These are phyloP conservation scores for Urocyon cinereoargenteus DNA, from an alignment of 2,797 vertebrate species.

Conservation along the genomic window DNA sequence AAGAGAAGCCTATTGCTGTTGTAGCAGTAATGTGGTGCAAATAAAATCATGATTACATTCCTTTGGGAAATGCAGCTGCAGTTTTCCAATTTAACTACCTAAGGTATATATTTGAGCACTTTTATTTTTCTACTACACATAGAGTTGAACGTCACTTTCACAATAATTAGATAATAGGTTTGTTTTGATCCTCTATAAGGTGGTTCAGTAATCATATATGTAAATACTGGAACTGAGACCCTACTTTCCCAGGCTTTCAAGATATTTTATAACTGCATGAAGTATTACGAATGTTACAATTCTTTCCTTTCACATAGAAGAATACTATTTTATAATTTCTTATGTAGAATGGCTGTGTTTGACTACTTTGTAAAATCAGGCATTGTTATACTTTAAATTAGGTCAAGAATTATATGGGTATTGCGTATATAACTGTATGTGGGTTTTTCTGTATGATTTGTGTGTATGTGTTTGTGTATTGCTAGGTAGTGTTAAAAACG, in stretches of 20 bases:
- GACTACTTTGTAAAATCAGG: neutral
- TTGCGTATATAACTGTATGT: neutral
- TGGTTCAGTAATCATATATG: neutral
- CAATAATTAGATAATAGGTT: constrained; percentile 60
- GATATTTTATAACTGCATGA: neutral
- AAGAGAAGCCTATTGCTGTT: constrained; percentile 51
- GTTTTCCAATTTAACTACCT: constrained; percentile 59
- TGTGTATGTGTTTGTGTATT: neutral
- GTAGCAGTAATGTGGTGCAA: constrained; percentile 59
- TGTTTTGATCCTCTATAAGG: neutral
- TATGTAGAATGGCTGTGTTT: neutral
- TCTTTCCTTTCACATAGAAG: neutral
- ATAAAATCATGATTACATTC: constrained; percentile 74
- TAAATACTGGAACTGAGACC: constrained; percentile 18
- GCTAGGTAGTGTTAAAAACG: neutral
- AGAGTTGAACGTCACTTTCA: constrained; percentile 24
- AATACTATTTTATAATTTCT: neutral
- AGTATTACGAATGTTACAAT: neutral
- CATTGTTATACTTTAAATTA: neutral
- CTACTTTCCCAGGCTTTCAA: neutral
- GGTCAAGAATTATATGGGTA: neutral
- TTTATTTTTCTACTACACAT: constrained; percentile 34
- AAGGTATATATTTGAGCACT: constrained; percentile 40
- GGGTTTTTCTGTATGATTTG: neutral
- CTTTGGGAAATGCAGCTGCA: constrained; percentile 70